Evolutionary conservation across 2,888 invertebrate species (phyloP).

Genomic region (Caenorhabditis imperialis): DNA sequence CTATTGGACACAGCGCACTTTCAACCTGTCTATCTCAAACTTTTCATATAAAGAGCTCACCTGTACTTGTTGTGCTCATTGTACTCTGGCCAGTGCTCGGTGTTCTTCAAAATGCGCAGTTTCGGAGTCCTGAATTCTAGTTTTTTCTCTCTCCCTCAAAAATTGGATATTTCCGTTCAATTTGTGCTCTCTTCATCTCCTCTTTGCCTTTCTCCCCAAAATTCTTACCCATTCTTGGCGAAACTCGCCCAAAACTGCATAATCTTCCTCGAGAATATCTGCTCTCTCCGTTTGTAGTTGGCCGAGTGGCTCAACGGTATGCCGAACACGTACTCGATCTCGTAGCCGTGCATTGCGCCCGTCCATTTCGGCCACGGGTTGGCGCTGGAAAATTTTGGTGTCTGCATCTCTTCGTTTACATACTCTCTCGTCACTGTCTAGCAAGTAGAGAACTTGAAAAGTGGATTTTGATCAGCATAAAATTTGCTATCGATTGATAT

Average conservation of each 20-base stretch:
- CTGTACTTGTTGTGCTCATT: constrained; percentile 59
- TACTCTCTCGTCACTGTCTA: no score
- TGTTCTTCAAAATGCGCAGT: constrained; percentile 54
- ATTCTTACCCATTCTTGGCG: constrained; percentile 70
- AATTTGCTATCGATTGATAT: no score
- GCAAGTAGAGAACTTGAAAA: no score
- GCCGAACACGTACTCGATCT: constrained; percentile 96
- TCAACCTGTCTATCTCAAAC: no score
- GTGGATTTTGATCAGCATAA: no score
- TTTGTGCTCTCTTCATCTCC: not conserved
- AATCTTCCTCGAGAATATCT: constrained; percentile 70
- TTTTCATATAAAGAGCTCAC: no score
- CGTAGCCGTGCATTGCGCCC: constrained; percentile 95
- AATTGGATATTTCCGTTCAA: constrained; percentile 27
- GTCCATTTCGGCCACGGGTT: constrained; percentile 77
- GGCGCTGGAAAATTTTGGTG: constrained; percentile 62
- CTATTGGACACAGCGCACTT: no score
- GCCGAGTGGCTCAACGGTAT: constrained; percentile 82
- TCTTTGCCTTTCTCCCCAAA: not conserved
- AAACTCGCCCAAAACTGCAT: constrained; percentile 76
- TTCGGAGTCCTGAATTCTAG: constrained; percentile 58
- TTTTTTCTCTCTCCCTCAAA: no score
- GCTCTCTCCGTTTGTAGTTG: constrained; percentile 57
- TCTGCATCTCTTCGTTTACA: no score
- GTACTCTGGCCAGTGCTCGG: constrained; percentile 73